Evolutionary conservation across 2,113 vertebrate species (phyloP).

Genomic region (Sclerurus mexicanus): DNA sequence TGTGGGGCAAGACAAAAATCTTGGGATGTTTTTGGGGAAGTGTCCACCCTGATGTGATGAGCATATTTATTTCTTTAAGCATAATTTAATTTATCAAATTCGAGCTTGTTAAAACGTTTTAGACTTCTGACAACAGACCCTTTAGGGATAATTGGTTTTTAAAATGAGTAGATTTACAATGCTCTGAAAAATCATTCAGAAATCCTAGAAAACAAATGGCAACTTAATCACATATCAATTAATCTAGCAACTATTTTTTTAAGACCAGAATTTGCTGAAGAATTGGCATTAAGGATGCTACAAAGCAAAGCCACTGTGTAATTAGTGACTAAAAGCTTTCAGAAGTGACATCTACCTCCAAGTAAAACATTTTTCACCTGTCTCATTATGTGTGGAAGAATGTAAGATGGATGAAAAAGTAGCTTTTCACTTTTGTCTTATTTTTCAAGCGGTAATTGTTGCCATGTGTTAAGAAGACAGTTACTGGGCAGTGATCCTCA

Average conservation of each 20-base stretch:
- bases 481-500: background rate
- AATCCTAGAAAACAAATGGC: background rate
- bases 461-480: background rate
- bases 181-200: background rate
- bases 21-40: background rate
- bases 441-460: background rate
- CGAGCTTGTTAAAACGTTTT: background rate
- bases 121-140: background rate
- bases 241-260: background rate
- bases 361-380: slow-evolving; percentile 47
- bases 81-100: background rate
- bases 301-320: slow-evolving; percentile 19
- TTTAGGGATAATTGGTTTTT: background rate
- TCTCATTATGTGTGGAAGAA: background rate
- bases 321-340: slow-evolving; percentile 21
- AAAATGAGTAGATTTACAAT: background rate
- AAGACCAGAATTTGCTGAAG: background rate
- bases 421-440: background rate
- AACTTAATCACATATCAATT: background rate
- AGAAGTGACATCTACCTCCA: slow-evolving; percentile 7
- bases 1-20: background rate
- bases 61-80: background rate
- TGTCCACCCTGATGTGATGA: background rate
- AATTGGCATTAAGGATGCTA: background rate
- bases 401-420: background rate